Evolutionary conservation across 2,888 invertebrate genomes (phyloP).

Genomic region (Athalia rosae): DNA sequence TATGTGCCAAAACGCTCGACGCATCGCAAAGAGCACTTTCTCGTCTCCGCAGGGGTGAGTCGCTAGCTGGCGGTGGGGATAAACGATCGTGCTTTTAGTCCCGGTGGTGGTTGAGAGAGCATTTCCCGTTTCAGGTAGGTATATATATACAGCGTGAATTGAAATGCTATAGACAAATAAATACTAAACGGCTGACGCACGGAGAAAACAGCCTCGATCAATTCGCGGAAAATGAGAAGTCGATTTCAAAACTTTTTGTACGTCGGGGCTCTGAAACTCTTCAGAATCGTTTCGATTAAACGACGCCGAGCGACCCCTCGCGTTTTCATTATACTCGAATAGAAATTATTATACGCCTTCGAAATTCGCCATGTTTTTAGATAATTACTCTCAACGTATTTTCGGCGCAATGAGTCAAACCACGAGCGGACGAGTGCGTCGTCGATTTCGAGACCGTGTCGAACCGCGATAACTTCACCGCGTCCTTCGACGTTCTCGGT

Average conservation of each 20-base stretch:
- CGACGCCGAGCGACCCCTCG: background rate
- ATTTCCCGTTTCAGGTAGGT: slow-evolving; percentile 38
- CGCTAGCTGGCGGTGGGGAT: slow-evolving; percentile 6
- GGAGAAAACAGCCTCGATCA: slow-evolving; percentile 22
- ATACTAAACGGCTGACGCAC: slow-evolving; percentile 16
- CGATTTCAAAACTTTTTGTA: background rate
- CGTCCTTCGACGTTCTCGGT: no score
- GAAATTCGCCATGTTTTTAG: no score
- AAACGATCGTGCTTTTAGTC: slow-evolving; percentile 34
- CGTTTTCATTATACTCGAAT: no score
- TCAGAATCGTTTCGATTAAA: background rate
- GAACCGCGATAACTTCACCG: no score
- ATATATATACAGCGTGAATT: slow-evolving; percentile 34
- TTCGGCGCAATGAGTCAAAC: no score
- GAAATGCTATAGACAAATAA: slow-evolving; percentile 27
- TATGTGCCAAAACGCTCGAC: slow-evolving; percentile 56
- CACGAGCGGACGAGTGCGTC: no score
- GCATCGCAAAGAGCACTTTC: slow-evolving; percentile 53
- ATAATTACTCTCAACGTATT: no score
- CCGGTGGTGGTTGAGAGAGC: slow-evolving; percentile 24
- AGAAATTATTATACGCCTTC: no score
- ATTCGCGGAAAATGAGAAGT: slow-evolving; percentile 17
- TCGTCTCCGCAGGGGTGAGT: slow-evolving; percentile 37
- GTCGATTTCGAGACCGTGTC: no score
- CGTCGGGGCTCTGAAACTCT: background rate